Percentiles rank a stretch among this genome's conserved stretches.
These are phyloP conservation scores for Cebidichthys violaceus DNA, from an alignment of 2,113 vertebrate genomes.

Conservation along the genomic window DNA sequence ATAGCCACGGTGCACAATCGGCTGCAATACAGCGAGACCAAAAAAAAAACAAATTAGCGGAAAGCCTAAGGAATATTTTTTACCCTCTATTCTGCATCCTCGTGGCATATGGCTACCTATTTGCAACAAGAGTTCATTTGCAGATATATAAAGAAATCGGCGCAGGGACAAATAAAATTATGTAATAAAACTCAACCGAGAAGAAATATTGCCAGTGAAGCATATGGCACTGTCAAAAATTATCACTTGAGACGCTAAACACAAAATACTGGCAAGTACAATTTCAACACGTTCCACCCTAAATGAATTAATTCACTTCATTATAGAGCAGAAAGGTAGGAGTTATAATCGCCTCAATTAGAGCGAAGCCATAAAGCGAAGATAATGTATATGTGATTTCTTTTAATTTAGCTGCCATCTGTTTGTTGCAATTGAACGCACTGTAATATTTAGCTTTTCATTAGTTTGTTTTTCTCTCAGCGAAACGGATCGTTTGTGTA, in stretches of 20 bases:
- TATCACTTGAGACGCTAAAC: constrained; percentile 79
- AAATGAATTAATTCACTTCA: constrained; percentile 86
- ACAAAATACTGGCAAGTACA: constrained; percentile 80
- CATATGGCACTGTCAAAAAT: constrained; percentile 85
- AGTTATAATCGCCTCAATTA: constrained; percentile 87
- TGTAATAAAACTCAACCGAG: constrained; percentile 84
- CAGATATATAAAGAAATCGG: constrained; percentile 80
- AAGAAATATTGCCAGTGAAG: constrained; percentile 82
- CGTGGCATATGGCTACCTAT: constrained; percentile 85
- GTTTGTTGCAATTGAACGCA: constrained; percentile 84
- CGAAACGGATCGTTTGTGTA: constrained; percentile 67
- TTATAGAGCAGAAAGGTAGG: constrained; percentile 86
- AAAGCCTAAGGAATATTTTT: constrained; percentile 79
- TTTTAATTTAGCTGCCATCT: constrained; percentile 88
- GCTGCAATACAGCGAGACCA: constrained; percentile 69
- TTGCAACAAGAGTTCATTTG: constrained; percentile 82
- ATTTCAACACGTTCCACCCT: constrained; percentile 78
- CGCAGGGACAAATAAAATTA: constrained; percentile 82
- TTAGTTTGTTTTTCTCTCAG: constrained; percentile 82
- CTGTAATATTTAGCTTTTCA: constrained; percentile 88
- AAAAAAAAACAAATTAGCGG: constrained; percentile 79
- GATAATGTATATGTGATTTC: constrained; percentile 88
- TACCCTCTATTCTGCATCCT: constrained; percentile 73
- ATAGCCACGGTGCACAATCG: constrained; percentile 78
- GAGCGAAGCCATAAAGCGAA: constrained; percentile 83